phyloP scores from a whole-genome alignment of 2,113 vertebrate species.

The Pangasianodon hypophthalmus region DNA sequence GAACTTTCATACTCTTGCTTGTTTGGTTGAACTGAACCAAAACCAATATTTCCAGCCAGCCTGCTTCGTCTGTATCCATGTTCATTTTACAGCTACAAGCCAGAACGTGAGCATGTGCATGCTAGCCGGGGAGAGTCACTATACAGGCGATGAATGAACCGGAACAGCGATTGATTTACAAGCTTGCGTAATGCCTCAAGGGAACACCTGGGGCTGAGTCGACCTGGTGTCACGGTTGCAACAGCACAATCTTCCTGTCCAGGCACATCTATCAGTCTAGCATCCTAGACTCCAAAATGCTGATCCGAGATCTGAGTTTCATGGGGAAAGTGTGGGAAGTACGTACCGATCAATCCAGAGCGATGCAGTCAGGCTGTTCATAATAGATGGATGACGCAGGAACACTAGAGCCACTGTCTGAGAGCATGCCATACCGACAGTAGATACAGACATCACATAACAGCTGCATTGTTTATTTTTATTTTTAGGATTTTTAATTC shows the following conservation, averaged over 20 bases:
- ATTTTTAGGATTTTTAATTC: not conserved
- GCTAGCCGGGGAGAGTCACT: not conserved
- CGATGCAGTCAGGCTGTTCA: not conserved
- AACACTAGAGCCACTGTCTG: not conserved
- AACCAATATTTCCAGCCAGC: not conserved
- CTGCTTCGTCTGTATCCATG: not conserved
- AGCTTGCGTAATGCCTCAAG: slow-evolving; percentile 53
- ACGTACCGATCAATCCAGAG: not conserved
- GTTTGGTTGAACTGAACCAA: not conserved
- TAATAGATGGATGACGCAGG: not conserved
- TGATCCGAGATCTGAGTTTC: not conserved
- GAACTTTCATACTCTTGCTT: not conserved
- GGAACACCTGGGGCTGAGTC: slow-evolving; percentile 56
- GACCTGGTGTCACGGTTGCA: slow-evolving; percentile 50
- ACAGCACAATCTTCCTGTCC: slow-evolving; percentile 41
- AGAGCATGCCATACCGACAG: not conserved
- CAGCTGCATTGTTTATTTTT: not conserved
- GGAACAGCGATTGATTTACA: slow-evolving; percentile 53
- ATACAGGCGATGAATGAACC: slow-evolving; percentile 41
- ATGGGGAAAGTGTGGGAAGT: not conserved
- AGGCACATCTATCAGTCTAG: slow-evolving; percentile 22
- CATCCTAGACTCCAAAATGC: not conserved
- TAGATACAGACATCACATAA: not conserved
- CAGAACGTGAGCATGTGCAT: not conserved
- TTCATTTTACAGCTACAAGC: not conserved